Percentiles rank a stretch among this genome's conserved stretches.
Conservation (phyloP, 2,888 invertebrate genomes). For the Gonocerus acuteangulatus region DNA sequence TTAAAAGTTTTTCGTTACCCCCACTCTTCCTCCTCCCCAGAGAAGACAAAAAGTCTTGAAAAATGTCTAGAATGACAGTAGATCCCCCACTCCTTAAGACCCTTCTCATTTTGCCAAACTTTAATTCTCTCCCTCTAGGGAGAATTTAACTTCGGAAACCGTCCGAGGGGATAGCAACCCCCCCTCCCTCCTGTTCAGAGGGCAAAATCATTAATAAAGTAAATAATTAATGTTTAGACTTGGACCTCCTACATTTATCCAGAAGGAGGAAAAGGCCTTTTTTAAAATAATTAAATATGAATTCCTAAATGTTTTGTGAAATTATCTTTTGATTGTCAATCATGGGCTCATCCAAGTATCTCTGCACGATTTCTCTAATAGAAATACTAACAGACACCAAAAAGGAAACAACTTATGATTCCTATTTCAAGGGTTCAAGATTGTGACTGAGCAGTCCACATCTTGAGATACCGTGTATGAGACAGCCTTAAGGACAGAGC, state of each 20-base stretch:
- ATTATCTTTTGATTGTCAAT: too few species aligned
- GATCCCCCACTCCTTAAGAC: constrained; percentile 1
- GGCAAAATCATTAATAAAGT: constrained; percentile 28
- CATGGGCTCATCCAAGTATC: too few species aligned
- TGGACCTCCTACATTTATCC: constrained; percentile 3
- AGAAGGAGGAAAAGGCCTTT: too few species aligned
- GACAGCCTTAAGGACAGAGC: too few species aligned
- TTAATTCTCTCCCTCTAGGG: constrained; percentile 5
- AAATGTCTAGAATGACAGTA: constrained; percentile 25
- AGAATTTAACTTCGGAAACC: constrained; percentile 28
- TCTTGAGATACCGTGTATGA: too few species aligned
- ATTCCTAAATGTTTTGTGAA: too few species aligned
- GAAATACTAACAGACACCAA: too few species aligned
- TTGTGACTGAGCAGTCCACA: too few species aligned
- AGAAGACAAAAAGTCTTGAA: constrained; percentile 23
- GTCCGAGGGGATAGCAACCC: constrained; percentile 11
- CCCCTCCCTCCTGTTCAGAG: constrained; percentile 1
- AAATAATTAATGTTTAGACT: constrained; percentile 26
- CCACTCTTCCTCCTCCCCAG: constrained; percentile 16
- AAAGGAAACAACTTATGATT: too few species aligned
- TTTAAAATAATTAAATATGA: too few species aligned
- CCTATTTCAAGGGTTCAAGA: too few species aligned
- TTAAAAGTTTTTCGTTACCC: constrained; percentile 21
- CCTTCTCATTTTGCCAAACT: constrained; percentile 9
- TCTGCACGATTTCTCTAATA: too few species aligned